These are phyloP conservation scores for Helicoverpa zea DNA, from an alignment of 1,140 invertebrate species.

Conservation along the genomic window DNA sequence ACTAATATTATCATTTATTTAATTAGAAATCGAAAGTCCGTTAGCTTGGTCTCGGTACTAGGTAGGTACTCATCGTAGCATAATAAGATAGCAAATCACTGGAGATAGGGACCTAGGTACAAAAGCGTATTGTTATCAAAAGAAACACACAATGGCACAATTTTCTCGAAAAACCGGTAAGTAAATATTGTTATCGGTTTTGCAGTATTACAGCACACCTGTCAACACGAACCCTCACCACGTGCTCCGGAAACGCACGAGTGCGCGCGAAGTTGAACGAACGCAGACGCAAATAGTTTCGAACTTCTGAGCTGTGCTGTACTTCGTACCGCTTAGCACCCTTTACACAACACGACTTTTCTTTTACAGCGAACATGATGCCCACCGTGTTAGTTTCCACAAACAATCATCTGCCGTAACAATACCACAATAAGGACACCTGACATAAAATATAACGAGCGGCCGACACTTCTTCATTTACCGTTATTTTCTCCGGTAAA, in stretches of 20 bases:
- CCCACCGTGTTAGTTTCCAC: slow-evolving; percentile 1
- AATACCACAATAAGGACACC: slow-evolving; percentile 5
- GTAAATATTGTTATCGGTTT: slow-evolving; percentile 52
- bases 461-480: slow-evolving; percentile 14
- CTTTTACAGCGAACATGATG: slow-evolving; percentile 21
- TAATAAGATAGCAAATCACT: not conserved
- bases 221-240: slow-evolving; percentile 64
- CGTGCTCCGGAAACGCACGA: slow-evolving; percentile 76
- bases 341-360: slow-evolving; percentile 45
- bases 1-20: no score
- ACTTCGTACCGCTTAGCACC: slow-evolving; percentile 58
- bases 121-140: slow-evolving; percentile 20
- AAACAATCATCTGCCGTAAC: slow-evolving; percentile 9
- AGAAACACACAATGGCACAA: not conserved
- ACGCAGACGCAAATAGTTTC: slow-evolving; percentile 78
- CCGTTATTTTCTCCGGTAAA: slow-evolving; percentile 29
- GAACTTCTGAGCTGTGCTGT: slow-evolving; percentile 54
- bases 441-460: slow-evolving; percentile 7
- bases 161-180: slow-evolving; percentile 48
- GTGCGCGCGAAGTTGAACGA: slow-evolving; percentile 64
- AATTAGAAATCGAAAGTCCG: no score
- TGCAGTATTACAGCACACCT: slow-evolving; percentile 56
- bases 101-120: not conserved
- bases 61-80: no score
- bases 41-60: no score